Conservation (phyloP, 2,113 vertebrate species). For the Toxotes jaculatrix region DNA sequence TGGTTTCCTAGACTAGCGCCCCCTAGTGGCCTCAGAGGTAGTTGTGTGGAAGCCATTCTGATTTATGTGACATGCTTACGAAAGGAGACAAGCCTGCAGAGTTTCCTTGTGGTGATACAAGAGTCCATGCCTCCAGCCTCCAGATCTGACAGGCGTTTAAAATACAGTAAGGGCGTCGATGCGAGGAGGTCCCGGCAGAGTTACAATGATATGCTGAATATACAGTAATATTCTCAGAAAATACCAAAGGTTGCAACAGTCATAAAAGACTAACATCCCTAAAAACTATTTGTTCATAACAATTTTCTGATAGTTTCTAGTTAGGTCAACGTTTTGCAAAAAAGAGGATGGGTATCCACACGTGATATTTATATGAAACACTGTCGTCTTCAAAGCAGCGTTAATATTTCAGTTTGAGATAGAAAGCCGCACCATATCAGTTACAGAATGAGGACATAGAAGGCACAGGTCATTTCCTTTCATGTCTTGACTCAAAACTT, state of each 20-base stretch:
- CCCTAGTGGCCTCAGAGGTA: constrained; percentile 80
- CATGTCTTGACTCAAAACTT: constrained; percentile 48
- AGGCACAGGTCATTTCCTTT: constrained; percentile 75
- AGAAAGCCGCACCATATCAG: constrained; percentile 34
- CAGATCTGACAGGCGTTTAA: constrained; percentile 40
- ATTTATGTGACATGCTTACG: constrained; percentile 76
- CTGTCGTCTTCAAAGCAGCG: constrained; percentile 30
- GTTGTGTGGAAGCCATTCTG: constrained; percentile 78
- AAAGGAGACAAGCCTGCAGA: constrained; percentile 66
- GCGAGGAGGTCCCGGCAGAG: constrained; percentile 24
- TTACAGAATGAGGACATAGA: constrained; percentile 57
- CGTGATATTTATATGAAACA: constrained; percentile 24
- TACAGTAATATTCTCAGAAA: constrained; percentile 53
- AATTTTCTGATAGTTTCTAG: constrained; percentile 14
- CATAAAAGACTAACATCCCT: constrained; percentile 32
- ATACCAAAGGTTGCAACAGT: constrained; percentile 60
- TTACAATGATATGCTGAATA: constrained; percentile 45
- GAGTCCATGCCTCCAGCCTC: constrained; percentile 54
- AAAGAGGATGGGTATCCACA: constrained; percentile 17
- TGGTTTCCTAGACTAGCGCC: constrained; percentile 71
- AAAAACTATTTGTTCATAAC: constrained; percentile 27
- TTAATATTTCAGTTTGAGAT: constrained; percentile 29
- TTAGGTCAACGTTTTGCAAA: constrained; percentile 15
- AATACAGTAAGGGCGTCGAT: constrained; percentile 34
- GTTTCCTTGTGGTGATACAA: constrained; percentile 40